A percentile compares a stretch with the other conserved stretches of the same genome.
Conservation (phyloP, 2,888 invertebrate genomes). For the Aelia acuminata region DNA sequence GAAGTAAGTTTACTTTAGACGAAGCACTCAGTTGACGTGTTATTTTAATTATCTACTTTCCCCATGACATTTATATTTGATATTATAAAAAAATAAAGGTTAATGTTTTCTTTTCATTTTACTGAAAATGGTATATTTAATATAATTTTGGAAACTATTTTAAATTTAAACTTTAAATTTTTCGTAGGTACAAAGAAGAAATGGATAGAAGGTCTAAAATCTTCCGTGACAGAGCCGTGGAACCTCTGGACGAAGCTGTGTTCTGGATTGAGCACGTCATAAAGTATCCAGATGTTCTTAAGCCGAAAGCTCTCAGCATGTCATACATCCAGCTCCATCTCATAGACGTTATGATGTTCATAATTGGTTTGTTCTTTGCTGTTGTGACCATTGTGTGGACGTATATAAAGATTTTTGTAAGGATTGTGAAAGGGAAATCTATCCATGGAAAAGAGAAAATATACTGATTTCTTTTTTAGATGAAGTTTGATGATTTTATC, state of each 20-base stretch:
- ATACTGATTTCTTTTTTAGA: background rate
- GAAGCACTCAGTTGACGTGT: too few relatives aligned
- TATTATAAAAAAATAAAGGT: too few relatives aligned
- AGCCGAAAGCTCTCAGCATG: slow-evolving; percentile 55
- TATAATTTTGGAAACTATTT: too few relatives aligned
- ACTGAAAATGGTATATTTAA: too few relatives aligned
- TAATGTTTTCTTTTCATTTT: too few relatives aligned
- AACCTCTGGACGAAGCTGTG: slow-evolving; percentile 61
- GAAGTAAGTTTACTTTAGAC: too few relatives aligned
- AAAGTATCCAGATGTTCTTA: slow-evolving; percentile 63
- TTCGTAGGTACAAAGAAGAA: slow-evolving; percentile 59
- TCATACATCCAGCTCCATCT: slow-evolving; percentile 57
- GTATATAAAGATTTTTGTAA: background rate
- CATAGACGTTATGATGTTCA: slow-evolving; percentile 47
- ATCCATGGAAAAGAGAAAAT: background rate
- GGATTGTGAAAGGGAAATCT: background rate
- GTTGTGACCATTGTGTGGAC: background rate
- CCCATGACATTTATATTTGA: too few relatives aligned
- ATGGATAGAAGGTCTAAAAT: slow-evolving; percentile 59
- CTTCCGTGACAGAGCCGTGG: slow-evolving; percentile 59
- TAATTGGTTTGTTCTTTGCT: background rate
- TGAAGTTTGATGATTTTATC: too few relatives aligned
- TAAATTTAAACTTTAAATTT: too few relatives aligned
- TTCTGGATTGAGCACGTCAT: slow-evolving; percentile 65
- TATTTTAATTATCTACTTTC: too few relatives aligned